Evolutionary conservation across 2,797 vertebrate species (phyloP), one percentile per base, ranked within the genome.

Genomic region (Acanthurus tractus): DNA sequence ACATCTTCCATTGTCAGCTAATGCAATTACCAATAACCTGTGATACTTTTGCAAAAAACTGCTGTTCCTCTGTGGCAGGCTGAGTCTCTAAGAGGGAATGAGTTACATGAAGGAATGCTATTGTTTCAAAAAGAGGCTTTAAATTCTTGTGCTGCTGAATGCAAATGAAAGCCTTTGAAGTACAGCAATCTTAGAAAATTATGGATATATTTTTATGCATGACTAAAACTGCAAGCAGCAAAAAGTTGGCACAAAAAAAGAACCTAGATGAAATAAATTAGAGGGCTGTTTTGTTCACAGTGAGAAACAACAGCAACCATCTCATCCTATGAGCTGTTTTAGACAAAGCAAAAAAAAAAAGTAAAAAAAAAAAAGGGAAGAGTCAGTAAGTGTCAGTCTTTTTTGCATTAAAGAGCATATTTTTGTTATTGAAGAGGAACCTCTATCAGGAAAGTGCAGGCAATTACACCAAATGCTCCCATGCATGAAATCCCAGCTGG

Each of bases 401-500:
- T 88, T 83, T 83, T 79, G 86, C 81, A 90, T 92, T 94, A 91
- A 93, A 91, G 82, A 86, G 86, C 88, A 91, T 90, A 87, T 93
- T 94, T 94, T 90, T 94, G 90, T 93, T 92, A 93, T 90, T 94
- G 91, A 93, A 95, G 93, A 93, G 76, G 84, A 93, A 91, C 90
- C 92, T 94, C 92, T 96, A 96, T 96, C 95, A 92, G 92, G 93
- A 86, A 92, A 92, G 93, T 94, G 91, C 94, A 96, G 94, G 94
- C 95, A 96, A 96, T 96, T 96, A 96, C 94, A 95, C 93, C 89
- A 88, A 93, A 94, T 92, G 90, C 93, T 92, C 73, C 90, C 95
- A 96, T 95, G 95, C 94, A 93, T 96, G 92, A 96, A 95, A 96
- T 95, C 92, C 94, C 92, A 93, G 92, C 95, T 95, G 95, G 87